Evolutionary conservation across 1,140 invertebrate genomes (phyloP), one percentile per base, ranked within the genome.

Genomic region (Berghia stephanieae): DNA sequence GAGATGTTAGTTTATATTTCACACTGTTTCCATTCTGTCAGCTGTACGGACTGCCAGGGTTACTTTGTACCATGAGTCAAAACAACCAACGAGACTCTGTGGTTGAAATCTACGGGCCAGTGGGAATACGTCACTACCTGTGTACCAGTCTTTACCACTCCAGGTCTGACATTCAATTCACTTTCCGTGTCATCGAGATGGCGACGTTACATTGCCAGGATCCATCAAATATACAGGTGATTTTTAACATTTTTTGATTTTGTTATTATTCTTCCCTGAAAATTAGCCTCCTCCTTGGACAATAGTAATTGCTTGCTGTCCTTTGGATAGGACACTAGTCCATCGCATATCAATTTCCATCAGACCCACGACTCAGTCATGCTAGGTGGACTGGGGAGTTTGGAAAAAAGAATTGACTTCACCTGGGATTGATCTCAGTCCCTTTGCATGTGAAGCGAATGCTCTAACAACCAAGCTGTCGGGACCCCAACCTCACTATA

Each of bases 1-100:
- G 10, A 49, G 8, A 16, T 63, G 27, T 42, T 44, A n/a, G 40
- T 16, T 43, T 24, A 42, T 10, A 49, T 13, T 10, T 10, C 46
- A 49, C 10, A 49, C 46, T 42, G 13, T 36, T 27, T 73, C 16
- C 18, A 71, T 18, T 34, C 77, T 79, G 80, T 49, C 81, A 90
- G 88, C 43, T 89, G 55, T 91, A 90, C 87, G 90, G 90, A n/a
- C 79, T 91, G 21, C 90, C 90, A 38, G 91, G 91, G 6, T 80
- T 91, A 6, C 73, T 91, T 78, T 91, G 90, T 79, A 91, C 90
- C 0, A 82, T 91, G 6, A 87, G 87, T 70, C 84, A 87, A 78
- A 85, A 83, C 57, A 85, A 83, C 75, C 75, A 79, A 18, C 63
- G 82, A 46, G 77, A 52, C 10, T 83, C 85, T 67, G 80, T 84